phyloP scores from a whole-genome alignment of 2,888 invertebrate species.

The Tethea ocularis region DNA sequence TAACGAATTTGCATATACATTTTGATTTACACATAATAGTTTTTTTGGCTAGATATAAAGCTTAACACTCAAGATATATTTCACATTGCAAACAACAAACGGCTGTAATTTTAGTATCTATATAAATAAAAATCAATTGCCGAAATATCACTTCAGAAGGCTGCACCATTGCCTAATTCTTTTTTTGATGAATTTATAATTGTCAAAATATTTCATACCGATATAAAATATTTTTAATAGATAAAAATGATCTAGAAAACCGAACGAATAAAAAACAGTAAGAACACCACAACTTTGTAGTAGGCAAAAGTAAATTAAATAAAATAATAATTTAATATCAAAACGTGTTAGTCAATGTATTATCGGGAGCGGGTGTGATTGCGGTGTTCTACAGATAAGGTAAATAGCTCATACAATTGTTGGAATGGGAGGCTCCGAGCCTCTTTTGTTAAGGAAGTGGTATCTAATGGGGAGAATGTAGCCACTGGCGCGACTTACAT shows the following conservation, averaged over 20 bases:
- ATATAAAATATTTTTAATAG: no score
- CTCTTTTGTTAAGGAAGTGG: conserved; percentile 81
- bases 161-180: no score
- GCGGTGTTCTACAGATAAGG: conserved; percentile 77
- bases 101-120: no score
- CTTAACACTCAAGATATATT: no score
- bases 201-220: no score
- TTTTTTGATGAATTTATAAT: no score
- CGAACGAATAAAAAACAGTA: not conserved
- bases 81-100: no score
- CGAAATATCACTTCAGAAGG: no score
- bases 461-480: conserved; percentile 70
- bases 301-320: not conserved
- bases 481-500: conserved; percentile 76
- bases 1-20: not conserved
- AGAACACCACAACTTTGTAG: not conserved
- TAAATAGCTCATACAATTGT: conserved; percentile 84
- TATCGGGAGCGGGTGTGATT: conserved; percentile 73
- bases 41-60: no score
- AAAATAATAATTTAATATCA: conserved; percentile 43
- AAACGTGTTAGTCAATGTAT: conserved; percentile 38
- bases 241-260: no score
- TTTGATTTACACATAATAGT: no score
- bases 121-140: no score
- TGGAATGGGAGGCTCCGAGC: conserved; percentile 73